These are phyloP conservation scores for Romanogobio albipinnatus DNA, from an alignment of 2,113 vertebrate genomes.

Conservation along the genomic window DNA sequence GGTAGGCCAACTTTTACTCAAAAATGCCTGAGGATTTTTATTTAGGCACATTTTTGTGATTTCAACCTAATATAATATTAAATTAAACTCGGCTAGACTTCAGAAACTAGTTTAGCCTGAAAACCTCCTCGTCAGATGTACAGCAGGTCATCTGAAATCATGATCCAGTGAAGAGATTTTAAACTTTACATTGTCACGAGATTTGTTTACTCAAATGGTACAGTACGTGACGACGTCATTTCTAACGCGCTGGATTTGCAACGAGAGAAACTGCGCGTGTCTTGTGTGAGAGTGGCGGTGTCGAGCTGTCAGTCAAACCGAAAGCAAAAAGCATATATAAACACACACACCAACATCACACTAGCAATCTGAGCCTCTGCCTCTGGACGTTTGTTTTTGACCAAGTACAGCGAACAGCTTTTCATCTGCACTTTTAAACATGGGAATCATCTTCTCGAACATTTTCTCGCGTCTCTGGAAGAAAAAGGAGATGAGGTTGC, in stretches of 20 bases:
- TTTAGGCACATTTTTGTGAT: too few species aligned
- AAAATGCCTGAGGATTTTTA: too few species aligned
- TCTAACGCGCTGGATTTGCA: constrained; percentile 35
- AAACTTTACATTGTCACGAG: too few species aligned
- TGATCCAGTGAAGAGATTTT: too few species aligned
- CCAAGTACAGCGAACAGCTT: background rate
- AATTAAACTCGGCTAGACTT: too few species aligned
- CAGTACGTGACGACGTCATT: constrained; percentile 34
- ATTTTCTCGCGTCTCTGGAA: constrained; percentile 80
- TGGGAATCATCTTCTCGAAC: constrained; percentile 83
- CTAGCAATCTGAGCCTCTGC: background rate
- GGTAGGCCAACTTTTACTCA: too few species aligned
- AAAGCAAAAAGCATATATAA: background rate
- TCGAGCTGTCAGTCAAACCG: background rate
- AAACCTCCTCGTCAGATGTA: too few species aligned
- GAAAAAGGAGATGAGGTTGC: constrained; percentile 85
- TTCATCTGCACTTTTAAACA: constrained; percentile 52
- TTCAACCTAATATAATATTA: too few species aligned
- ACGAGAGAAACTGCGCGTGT: background rate
- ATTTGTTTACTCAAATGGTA: background rate
- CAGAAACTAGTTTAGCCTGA: too few species aligned
- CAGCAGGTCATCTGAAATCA: too few species aligned
- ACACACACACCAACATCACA: background rate
- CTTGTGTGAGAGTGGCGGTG: background rate
- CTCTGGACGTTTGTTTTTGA: background rate